A percentile compares a stretch with the other conserved stretches of the same genome.
phyloP scores from a whole-genome alignment of 2,113 vertebrate species.

The Perognathus longimembris region DNA sequence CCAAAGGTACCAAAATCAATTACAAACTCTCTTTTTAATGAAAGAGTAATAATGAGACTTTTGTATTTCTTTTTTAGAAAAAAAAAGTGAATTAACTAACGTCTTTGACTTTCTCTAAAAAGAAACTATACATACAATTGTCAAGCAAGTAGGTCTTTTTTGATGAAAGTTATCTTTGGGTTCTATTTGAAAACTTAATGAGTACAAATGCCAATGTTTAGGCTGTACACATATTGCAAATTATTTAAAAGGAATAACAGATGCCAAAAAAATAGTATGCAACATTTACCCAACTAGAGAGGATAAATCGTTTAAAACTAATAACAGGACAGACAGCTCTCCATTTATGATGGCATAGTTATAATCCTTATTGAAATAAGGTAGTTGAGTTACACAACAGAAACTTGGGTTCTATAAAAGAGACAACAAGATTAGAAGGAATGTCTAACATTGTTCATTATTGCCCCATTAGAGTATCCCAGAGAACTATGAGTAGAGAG shows the following conservation, averaged over 20 bases:
- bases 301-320: neutral
- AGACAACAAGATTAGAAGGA: neutral
- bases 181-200: constrained; percentile 48
- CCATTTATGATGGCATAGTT: neutral
- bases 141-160: constrained; percentile 5
- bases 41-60: constrained; percentile 37
- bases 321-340: constrained; percentile 24
- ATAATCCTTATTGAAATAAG: constrained; percentile 34
- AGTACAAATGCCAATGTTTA: constrained; percentile 43
- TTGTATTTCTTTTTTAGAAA: constrained; percentile 54
- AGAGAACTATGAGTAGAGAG: neutral
- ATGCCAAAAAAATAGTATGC: neutral
- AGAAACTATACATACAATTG: neutral
- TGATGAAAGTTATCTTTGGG: constrained; percentile 46
- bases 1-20: no score
- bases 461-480: neutral
- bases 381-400: neutral
- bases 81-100: constrained; percentile 62
- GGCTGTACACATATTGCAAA: constrained; percentile 42
- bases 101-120: constrained; percentile 55
- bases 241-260: constrained; percentile 15
- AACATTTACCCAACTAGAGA: constrained; percentile 15
- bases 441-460: neutral
- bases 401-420: constrained; percentile 53
- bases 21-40: constrained; percentile 41